Evolutionary conservation across 1,140 invertebrate species (phyloP).

Genomic region (Heterodera carotae): DNA sequence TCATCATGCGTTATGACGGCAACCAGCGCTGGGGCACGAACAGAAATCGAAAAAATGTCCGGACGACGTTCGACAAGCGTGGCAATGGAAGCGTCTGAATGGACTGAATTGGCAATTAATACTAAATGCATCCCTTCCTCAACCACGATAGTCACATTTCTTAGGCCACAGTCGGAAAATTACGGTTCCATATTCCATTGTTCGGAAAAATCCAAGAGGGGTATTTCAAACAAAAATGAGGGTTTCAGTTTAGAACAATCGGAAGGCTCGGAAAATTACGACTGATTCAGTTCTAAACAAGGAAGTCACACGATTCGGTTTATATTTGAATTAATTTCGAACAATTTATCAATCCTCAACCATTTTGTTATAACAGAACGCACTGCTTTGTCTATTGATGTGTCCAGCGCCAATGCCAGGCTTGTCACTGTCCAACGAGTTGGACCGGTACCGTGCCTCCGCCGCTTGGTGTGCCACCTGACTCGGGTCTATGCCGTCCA

Average conservation of each 20-base stretch:
- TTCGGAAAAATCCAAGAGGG: no score
- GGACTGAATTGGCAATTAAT: no score
- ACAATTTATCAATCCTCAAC: no score
- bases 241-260: no score
- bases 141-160: no score
- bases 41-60: slow-evolving; percentile 38
- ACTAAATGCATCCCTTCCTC: no score
- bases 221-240: background rate
- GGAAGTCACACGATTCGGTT: no score
- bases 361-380: background rate
- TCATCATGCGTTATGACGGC: slow-evolving; percentile 49
- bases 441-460: background rate
- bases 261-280: no score
- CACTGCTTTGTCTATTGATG: slow-evolving; percentile 8
- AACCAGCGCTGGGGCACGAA: slow-evolving; percentile 38
- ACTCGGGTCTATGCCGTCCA: background rate
- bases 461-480: background rate
- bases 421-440: slow-evolving; percentile 9
- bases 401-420: background rate
- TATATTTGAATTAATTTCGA: background rate
- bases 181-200: no score
- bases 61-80: slow-evolving; percentile 47
- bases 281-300: no score
- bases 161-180: no score
- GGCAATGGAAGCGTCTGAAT: slow-evolving; percentile 31